phyloP scores from a whole-genome alignment of 2,888 invertebrate genomes.

The Ommatoiulus sabulosus region DNA sequence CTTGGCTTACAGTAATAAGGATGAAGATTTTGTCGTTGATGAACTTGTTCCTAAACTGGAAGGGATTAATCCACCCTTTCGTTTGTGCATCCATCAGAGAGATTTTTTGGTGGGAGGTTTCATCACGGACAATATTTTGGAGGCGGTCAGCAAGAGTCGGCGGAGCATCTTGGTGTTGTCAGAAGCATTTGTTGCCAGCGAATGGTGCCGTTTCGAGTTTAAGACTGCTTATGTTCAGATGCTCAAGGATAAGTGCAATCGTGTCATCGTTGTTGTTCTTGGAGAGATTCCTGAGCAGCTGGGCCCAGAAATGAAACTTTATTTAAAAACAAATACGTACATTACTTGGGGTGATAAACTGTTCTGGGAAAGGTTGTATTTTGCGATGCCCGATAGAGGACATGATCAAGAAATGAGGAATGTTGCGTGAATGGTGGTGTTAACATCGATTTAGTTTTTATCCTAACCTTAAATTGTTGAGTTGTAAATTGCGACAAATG shows the following conservation, averaged over 20 bases:
- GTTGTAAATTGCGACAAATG: no score
- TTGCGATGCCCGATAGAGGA: slow-evolving; percentile 61
- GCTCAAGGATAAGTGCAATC: slow-evolving; percentile 62
- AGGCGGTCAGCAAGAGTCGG: slow-evolving; percentile 63
- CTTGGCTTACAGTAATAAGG: slow-evolving; percentile 62
- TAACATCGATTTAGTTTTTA: no score
- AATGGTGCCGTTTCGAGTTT: slow-evolving; percentile 64
- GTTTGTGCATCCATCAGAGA: slow-evolving; percentile 64
- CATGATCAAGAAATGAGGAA: background rate
- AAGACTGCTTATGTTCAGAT: slow-evolving; percentile 63
- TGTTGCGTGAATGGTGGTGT: no score
- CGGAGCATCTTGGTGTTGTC: slow-evolving; percentile 63
- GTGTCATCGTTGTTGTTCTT: slow-evolving; percentile 64
- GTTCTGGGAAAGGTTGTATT: slow-evolving; percentile 64
- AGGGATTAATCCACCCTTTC: slow-evolving; percentile 58
- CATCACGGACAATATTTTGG: slow-evolving; percentile 64
- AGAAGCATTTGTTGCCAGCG: slow-evolving; percentile 62
- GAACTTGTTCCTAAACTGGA: slow-evolving; percentile 62
- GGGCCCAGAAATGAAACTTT: slow-evolving; percentile 62
- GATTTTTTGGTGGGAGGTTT: slow-evolving; percentile 63
- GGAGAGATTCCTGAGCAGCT: slow-evolving; percentile 63
- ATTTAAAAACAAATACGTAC: slow-evolving; percentile 63
- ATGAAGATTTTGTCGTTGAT: slow-evolving; percentile 62
- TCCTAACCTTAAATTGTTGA: no score
- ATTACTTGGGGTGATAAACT: slow-evolving; percentile 62